Conservation (phyloP, 2,888 invertebrate species). For the Eupeodes luniger region DNA sequence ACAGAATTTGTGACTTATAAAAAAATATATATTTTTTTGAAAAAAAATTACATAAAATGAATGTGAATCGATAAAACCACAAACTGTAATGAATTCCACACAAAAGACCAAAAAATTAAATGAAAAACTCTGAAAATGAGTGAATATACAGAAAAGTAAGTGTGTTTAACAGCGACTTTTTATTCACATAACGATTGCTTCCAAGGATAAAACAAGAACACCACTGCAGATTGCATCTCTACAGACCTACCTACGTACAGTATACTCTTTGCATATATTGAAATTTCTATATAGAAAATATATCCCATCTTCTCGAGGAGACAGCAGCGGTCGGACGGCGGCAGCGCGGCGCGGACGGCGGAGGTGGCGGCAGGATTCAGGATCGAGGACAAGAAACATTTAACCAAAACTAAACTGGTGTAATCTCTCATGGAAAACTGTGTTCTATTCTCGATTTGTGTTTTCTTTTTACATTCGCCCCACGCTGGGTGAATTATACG, state of each 20-base stretch:
- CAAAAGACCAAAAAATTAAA: slow-evolving; percentile 10
- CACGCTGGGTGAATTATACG: slow-evolving; percentile 73
- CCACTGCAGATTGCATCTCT: slow-evolving; percentile 36
- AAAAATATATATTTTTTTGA: background rate
- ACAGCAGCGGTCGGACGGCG: background rate
- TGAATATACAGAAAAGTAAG: slow-evolving; percentile 27
- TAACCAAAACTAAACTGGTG: slow-evolving; percentile 68
- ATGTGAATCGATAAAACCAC: slow-evolving; percentile 43
- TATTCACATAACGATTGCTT: slow-evolving; percentile 11
- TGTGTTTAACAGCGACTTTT: slow-evolving; percentile 40
- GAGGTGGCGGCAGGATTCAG: background rate
- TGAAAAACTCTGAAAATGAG: slow-evolving; percentile 37
- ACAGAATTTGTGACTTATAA: slow-evolving; percentile 14
- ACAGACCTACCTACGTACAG: background rate
- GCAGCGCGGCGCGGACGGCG: too few species aligned
- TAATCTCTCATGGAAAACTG: slow-evolving; percentile 71
- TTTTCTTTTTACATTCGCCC: slow-evolving; percentile 53
- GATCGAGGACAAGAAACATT: slow-evolving; percentile 61
- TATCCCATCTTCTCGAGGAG: slow-evolving; percentile 7
- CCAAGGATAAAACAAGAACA: slow-evolving; percentile 14
- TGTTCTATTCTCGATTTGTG: slow-evolving; percentile 60
- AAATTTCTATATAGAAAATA: slow-evolving; percentile 10
- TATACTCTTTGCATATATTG: background rate
- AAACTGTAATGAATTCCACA: slow-evolving; percentile 45
- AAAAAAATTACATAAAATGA: background rate